Percentiles rank a stretch among this genome's conserved stretches.
phyloP scores from a whole-genome alignment of 2,888 invertebrate genomes.

The Aspidapion aeneum region DNA sequence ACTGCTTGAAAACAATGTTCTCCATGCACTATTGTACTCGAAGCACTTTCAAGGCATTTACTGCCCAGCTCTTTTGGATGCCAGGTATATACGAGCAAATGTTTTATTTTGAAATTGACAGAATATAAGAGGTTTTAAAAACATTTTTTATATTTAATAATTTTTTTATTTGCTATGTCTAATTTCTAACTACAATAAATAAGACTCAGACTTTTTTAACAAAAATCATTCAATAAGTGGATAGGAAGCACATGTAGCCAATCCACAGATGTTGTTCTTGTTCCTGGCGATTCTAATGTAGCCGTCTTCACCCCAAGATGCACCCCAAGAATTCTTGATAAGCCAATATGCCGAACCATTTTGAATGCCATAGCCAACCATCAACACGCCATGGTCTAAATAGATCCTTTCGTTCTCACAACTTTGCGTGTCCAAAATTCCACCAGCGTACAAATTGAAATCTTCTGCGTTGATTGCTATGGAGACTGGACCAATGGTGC shows the following conservation, averaged over 20 bases:
- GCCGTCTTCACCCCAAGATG: not conserved
- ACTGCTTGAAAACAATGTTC: too few species aligned
- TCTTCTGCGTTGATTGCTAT: slow-evolving; percentile 81
- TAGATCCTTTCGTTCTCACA: slow-evolving; percentile 57
- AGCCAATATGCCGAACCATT: not conserved
- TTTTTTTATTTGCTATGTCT: too few species aligned
- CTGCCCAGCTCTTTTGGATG: too few species aligned
- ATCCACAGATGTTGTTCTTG: not conserved
- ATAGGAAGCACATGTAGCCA: not conserved
- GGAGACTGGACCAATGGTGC: slow-evolving; percentile 78
- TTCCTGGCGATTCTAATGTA: not conserved
- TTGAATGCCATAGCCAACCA: slow-evolving; percentile 66
- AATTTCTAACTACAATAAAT: too few species aligned
- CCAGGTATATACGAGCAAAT: too few species aligned
- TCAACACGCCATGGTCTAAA: slow-evolving; percentile 78
- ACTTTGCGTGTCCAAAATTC: slow-evolving; percentile 66
- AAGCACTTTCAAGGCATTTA: too few species aligned
- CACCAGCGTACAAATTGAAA: slow-evolving; percentile 77
- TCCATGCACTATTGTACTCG: too few species aligned
- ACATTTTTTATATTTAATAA: too few species aligned
- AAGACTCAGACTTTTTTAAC: too few species aligned
- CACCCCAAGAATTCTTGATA: not conserved
- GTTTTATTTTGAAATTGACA: too few species aligned
- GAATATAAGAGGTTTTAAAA: too few species aligned
- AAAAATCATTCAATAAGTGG: not conserved